Evolutionary conservation across 2,888 invertebrate genomes (phyloP).

Genomic region (Phyllotreta cruciferae): DNA sequence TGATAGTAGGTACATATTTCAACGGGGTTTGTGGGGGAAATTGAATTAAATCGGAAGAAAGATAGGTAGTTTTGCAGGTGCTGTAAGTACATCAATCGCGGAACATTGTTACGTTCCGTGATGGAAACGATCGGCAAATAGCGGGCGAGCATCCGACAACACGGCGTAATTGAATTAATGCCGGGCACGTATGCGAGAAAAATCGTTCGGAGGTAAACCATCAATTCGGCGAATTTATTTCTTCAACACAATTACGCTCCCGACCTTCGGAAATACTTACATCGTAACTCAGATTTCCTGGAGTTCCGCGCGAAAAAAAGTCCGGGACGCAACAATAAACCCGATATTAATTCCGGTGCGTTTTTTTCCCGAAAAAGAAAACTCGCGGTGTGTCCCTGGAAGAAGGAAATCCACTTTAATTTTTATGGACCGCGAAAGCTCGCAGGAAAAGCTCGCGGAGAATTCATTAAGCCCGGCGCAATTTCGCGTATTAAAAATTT

Average conservation of each 20-base stretch:
- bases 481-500: constrained; percentile 11
- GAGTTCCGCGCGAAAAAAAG: neutral
- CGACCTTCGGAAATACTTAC: constrained; percentile 16
- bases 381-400: no score
- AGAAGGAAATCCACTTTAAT: neutral
- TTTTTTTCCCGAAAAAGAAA: no score
- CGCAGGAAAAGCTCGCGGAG: neutral
- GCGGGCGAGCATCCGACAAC: constrained; percentile 5
- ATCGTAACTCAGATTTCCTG: constrained; percentile 21
- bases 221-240: constrained; percentile 25
- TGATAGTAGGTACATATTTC: no score
- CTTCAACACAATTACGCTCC: constrained; percentile 23
- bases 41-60: no score
- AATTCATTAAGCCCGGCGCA: constrained; percentile 6
- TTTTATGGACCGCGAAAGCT: neutral
- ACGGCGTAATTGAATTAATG: constrained; percentile 22
- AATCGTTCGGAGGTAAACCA: constrained; percentile 24
- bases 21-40: no score
- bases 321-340: neutral
- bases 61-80: no score
- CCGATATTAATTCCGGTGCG: no score
- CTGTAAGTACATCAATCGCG: no score
- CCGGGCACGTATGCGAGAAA: constrained; percentile 23
- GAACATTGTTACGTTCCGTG: no score
- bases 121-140: no score